phyloP scores from a whole-genome alignment of 2,113 vertebrate species.

The Ovis aries region ARS-UI_Ramb_v3.0 NC_056068.1:51090001-51090500 shows the following conservation, averaged over 20 bases:
- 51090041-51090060: conserved; percentile 88
- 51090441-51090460: background rate
- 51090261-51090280: background rate
- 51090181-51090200: background rate
- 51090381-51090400: background rate
- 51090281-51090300: background rate
- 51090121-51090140: conserved; percentile 84
- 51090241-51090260: background rate
- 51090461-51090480: background rate
- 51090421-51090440: background rate
- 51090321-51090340: background rate
- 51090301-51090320: background rate
- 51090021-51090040: conserved; percentile 84
- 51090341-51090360: background rate
- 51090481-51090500: background rate
- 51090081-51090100: conserved; percentile 89
- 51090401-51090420: background rate
- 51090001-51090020: background rate
- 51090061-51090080: conserved; percentile 86
- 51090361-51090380: background rate
- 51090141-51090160: background rate
- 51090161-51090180: background rate
- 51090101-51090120: conserved; percentile 90
- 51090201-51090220: background rate
- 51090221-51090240: background rate